These are phyloP conservation scores for Pseudomyrmex dendroicus DNA, from an alignment of 1,140 invertebrate species.

Conservation along the genomic window DNA sequence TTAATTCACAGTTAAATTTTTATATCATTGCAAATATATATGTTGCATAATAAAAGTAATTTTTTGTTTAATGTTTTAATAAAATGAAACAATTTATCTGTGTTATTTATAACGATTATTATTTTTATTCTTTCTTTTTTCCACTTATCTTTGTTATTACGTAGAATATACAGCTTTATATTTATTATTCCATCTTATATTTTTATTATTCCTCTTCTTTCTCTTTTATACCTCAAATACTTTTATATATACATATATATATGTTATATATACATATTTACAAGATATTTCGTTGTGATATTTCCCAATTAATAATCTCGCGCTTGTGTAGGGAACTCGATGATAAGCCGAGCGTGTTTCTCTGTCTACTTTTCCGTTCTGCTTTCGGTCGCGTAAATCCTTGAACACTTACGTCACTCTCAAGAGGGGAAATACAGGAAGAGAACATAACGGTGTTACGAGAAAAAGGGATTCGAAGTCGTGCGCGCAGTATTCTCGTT, in stretches of 20 bases:
- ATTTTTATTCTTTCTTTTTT: background rate
- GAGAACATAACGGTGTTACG: conserved; percentile 51
- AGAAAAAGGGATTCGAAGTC: conserved; percentile 48
- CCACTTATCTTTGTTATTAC: background rate
- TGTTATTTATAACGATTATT: conserved; percentile 13
- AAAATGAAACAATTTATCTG: conserved; percentile 5
- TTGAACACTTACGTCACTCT: conserved; percentile 25
- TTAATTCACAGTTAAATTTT: background rate
- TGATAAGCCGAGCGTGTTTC: background rate
- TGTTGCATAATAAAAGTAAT: background rate
- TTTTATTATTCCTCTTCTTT: too few relatives aligned
- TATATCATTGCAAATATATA: background rate
- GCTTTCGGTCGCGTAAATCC: conserved; percentile 12
- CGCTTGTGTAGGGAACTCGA: background rate
- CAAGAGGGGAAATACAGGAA: conserved; percentile 39
- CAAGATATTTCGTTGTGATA: background rate
- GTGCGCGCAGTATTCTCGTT: conserved; percentile 23
- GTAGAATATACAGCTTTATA: background rate
- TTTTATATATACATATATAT: too few relatives aligned
- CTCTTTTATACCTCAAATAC: too few relatives aligned
- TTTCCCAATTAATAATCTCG: background rate
- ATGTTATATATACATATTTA: too few relatives aligned
- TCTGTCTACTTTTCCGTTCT: background rate
- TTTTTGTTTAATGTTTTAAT: background rate
- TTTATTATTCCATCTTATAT: too few relatives aligned